Evolutionary conservation across 2,888 invertebrate species (phyloP).

Genomic region (Conus canariensis): DNA sequence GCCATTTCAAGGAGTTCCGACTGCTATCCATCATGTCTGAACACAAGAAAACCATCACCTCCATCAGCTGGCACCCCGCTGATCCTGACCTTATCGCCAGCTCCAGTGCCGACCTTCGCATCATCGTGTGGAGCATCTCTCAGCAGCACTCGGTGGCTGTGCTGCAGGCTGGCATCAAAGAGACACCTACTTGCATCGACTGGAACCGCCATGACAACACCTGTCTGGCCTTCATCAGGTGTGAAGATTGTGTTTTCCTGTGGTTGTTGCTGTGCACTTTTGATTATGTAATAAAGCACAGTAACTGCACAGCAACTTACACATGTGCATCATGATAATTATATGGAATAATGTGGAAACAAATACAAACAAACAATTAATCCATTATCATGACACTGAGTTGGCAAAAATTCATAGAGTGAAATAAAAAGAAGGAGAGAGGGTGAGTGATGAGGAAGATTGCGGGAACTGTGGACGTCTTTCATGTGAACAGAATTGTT

Average conservation of each 20-base stretch:
- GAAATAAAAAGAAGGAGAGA: too few relatives aligned
- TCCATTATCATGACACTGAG: too few relatives aligned
- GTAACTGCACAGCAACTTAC: too few relatives aligned
- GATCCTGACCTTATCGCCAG: slow-evolving; percentile 77
- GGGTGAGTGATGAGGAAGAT: too few relatives aligned
- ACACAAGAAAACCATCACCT: slow-evolving; percentile 79
- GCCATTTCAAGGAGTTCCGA: slow-evolving; percentile 75
- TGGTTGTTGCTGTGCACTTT: background rate
- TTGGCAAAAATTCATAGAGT: too few relatives aligned
- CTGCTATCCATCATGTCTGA: slow-evolving; percentile 79
- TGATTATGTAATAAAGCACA: too few relatives aligned
- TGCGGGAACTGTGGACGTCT: too few relatives aligned
- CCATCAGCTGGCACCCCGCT: slow-evolving; percentile 77
- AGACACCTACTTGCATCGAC: slow-evolving; percentile 69
- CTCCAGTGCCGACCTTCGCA: slow-evolving; percentile 73
- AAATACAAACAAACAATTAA: too few relatives aligned
- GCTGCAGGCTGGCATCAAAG: slow-evolving; percentile 49
- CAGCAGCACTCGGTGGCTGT: slow-evolving; percentile 73
- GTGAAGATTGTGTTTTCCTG: slow-evolving; percentile 38
- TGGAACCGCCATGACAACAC: slow-evolving; percentile 75
- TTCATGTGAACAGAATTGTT: too few relatives aligned
- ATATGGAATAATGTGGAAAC: too few relatives aligned
- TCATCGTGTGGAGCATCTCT: slow-evolving; percentile 78
- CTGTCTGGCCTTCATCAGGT: slow-evolving; percentile 63
- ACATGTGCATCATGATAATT: too few relatives aligned